Evolutionary conservation across 2,113 vertebrate species (phyloP).

Genomic region (Ammospiza caudacuta): DNA sequence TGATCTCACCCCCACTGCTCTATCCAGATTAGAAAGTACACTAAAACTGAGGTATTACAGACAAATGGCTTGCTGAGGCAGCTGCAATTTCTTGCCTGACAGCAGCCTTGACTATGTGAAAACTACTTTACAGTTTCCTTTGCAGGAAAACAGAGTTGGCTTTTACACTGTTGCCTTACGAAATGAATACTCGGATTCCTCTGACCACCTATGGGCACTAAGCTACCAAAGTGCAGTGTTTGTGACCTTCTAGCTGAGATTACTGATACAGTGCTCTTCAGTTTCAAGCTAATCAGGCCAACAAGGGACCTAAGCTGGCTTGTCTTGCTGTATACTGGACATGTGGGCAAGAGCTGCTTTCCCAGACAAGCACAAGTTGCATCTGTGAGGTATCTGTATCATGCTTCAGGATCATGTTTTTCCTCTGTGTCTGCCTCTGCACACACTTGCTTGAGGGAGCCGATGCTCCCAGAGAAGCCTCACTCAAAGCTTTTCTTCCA

Average conservation of each 20-base stretch:
- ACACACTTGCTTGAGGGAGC: neutral
- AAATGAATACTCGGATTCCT: neutral
- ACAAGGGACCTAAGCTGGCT: neutral
- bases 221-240: neutral
- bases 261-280: neutral
- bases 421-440: neutral
- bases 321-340: neutral
- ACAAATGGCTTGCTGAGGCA: neutral
- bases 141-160: neutral
- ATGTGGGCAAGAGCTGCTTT: neutral
- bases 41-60: neutral
- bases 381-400: neutral
- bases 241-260: neutral
- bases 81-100: neutral
- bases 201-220: neutral
- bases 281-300: neutral
- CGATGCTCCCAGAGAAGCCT: neutral
- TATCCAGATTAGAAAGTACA: neutral
- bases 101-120: neutral
- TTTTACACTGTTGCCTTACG: neutral
- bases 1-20: neutral
- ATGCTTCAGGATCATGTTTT: fast-evolving
- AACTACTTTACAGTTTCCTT: neutral
- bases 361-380: neutral
- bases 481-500: neutral